phyloP scores from a whole-genome alignment of 2,113 vertebrate species.

The Ivindomyrus marchei region DNA sequence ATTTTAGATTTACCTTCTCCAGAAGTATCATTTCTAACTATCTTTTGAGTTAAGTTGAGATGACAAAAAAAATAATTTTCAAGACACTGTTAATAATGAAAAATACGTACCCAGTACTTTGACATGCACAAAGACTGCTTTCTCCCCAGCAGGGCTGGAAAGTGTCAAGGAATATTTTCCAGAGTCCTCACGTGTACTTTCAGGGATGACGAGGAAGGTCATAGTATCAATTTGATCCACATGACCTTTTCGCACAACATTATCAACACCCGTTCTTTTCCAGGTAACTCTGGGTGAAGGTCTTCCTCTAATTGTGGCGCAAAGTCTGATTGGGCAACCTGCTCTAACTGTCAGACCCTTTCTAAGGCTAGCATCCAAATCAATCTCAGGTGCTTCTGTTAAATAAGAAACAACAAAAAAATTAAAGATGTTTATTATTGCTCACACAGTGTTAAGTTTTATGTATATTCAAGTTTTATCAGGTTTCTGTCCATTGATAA shows the following conservation, averaged over 20 bases:
- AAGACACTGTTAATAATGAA: not conserved
- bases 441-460: not conserved
- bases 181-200: constrained; percentile 94
- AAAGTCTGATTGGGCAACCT: constrained; percentile 92
- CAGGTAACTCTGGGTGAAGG: constrained; percentile 92
- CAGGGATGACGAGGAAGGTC: constrained; percentile 92
- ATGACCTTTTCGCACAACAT: constrained; percentile 86
- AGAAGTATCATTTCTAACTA: not conserved
- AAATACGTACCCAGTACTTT: constrained; percentile 82
- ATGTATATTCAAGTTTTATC: not conserved
- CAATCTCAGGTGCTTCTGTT: constrained; percentile 93
- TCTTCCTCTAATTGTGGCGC: constrained; percentile 86
- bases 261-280: constrained; percentile 86
- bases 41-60: not conserved
- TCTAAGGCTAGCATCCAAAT: constrained; percentile 92
- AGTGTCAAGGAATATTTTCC: constrained; percentile 89
- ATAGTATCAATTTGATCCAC: constrained; percentile 94
- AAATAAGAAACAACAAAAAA: constrained; percentile 26
- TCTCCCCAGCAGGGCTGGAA: constrained; percentile 89
- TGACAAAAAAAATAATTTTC: not conserved
- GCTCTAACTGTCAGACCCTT: constrained; percentile 87
- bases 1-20: not conserved
- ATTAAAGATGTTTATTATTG: not conserved
- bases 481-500: not conserved
- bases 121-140: constrained; percentile 89